Percentiles rank a stretch among this genome's conserved stretches.
phyloP scores from a whole-genome alignment of 2,888 invertebrate species.

The Choristoneura rosaceana region DNA sequence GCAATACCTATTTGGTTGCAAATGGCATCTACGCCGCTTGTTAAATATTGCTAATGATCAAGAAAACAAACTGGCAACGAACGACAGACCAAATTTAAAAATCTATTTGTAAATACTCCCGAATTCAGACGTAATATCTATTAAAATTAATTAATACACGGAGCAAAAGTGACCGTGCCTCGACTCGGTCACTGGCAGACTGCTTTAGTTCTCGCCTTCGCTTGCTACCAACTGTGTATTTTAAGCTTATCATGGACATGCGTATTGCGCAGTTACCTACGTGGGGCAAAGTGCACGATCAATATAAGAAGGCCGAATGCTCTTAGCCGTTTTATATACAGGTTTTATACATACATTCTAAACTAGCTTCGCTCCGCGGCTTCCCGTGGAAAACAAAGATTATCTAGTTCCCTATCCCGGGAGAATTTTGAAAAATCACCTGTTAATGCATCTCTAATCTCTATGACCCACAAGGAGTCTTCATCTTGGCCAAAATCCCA shows the following conservation, averaged over 20 bases:
- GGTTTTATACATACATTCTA: not conserved
- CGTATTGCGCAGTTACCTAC: constrained; percentile 20
- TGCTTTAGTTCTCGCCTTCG: not conserved
- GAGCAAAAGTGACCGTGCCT: not conserved
- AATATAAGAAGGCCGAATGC: constrained; percentile 16
- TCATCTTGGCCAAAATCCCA: no score
- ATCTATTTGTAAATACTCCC: not conserved
- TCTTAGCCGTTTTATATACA: not conserved
- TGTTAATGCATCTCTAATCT: no score
- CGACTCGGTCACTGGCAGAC: not conserved
- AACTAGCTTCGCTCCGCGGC: not conserved
- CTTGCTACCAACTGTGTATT: not conserved
- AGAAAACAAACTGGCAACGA: not conserved
- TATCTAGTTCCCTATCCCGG: no score
- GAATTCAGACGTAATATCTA: not conserved
- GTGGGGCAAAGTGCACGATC: constrained; percentile 41
- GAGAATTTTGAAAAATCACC: no score
- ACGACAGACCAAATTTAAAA: not conserved
- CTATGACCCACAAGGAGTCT: no score
- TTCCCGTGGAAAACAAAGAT: no score
- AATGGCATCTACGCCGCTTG: no score
- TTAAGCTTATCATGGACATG: constrained; percentile 30
- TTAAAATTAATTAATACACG: not conserved
- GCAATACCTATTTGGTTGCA: no score
- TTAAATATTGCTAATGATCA: not conserved